Evolutionary conservation across 2,113 vertebrate species (phyloP), one percentile per base, ranked within the genome.

Genomic region (Heloderma charlesbogerti): DNA sequence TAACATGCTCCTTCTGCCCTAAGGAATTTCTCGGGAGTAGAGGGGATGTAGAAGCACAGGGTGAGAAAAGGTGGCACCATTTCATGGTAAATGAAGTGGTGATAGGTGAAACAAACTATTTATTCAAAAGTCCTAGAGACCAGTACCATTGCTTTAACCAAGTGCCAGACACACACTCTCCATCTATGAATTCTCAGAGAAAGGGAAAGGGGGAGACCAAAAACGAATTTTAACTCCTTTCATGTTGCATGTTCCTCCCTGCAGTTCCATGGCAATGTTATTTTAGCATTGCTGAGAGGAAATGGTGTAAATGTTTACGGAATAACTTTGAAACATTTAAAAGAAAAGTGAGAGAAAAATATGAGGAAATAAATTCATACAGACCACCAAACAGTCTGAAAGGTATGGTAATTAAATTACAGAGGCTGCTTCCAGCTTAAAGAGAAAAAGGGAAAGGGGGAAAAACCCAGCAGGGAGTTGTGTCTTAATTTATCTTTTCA

Each of bases 401-500:
- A 95, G 96, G 40, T 40, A 91, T 48, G 80, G 86, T 93, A 92
- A 96, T 94, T 89, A 88, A 89, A 87, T 94, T 86, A 86, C 27
- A 91, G 92, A 94, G 96, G 93, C 43, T 95, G 87, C 84, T 96
- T 91, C 88, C 83, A 92, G 87, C 45, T 88, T 45, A 90, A 71
- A 81, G 45, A 80, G 89, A n/a, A 82, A 12, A 34, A 4, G 10
- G 29, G 85, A 81, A 93, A 91, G 66, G 37, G 74, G 12, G 93
- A 84, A 88, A 80, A 88, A 88, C 95, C 67, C 77, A 88, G 93
- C 92, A 88, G 81, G 84, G 89, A 96, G 90, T 90, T 89, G 83
- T 88, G 86, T 37, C 69, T 79, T 90, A 89, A 95, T 92, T 96
- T 94, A 94, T 93, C 95, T 94, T 94, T 93, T 89, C 77, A 85